Conservation (phyloP, 2,888 invertebrate species). For the Nomada hirtipes region DNA sequence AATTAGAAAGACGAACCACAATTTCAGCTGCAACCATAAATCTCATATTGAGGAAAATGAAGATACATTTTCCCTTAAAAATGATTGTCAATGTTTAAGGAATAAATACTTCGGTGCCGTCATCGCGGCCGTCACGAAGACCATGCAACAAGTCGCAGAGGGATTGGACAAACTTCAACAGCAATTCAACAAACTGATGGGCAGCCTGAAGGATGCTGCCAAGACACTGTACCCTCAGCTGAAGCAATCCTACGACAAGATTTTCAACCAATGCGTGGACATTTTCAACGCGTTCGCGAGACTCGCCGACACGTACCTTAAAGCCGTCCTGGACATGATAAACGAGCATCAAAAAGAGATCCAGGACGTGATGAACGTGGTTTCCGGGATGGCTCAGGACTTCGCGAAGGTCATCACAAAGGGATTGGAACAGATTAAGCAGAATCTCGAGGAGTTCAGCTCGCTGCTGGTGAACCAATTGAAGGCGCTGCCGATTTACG, state of each 20-base stretch:
- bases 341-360: slow-evolving; percentile 89
- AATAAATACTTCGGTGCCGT: slow-evolving; percentile 84
- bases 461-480: slow-evolving; percentile 85
- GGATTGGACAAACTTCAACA: slow-evolving; percentile 81
- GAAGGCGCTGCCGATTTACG: slow-evolving; percentile 86
- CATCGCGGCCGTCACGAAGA: slow-evolving; percentile 79
- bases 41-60: too few species aligned
- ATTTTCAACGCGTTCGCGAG: slow-evolving; percentile 84
- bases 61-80: neutral
- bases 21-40: too few species aligned
- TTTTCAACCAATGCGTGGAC: slow-evolving; percentile 83
- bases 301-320: slow-evolving; percentile 84
- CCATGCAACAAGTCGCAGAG: slow-evolving; percentile 80
- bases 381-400: slow-evolving; percentile 83
- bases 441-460: slow-evolving; percentile 83
- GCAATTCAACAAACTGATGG: slow-evolving; percentile 79
- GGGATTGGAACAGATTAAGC: slow-evolving; percentile 76
- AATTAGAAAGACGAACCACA: too few species aligned
- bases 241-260: slow-evolving; percentile 82
- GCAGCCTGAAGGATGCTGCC: slow-evolving; percentile 82
- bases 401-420: slow-evolving; percentile 80
- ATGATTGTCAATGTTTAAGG: slow-evolving; percentile 71
- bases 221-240: slow-evolving; percentile 79
- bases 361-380: slow-evolving; percentile 86
- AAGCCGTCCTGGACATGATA: slow-evolving; percentile 86